Percentiles rank a stretch among this genome's conserved stretches.
These are phyloP conservation scores for Crypturellus tataupa DNA, from an alignment of 2,797 vertebrate genomes.

Conservation along the genomic window DNA sequence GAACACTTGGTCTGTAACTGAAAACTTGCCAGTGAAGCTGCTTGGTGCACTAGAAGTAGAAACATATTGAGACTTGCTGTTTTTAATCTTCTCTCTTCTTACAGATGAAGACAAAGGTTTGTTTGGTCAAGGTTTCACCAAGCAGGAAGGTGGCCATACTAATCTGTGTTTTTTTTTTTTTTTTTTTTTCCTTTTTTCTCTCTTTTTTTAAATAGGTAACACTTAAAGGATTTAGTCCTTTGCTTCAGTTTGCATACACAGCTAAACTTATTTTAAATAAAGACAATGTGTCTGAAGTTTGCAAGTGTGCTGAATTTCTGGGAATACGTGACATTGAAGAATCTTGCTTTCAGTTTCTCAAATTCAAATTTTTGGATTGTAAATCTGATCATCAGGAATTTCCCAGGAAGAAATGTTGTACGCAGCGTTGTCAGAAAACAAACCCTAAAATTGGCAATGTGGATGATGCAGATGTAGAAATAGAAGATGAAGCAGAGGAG, in stretches of 20 bases:
- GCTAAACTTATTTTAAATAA: conserved; percentile 93
- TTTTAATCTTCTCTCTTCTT: background rate
- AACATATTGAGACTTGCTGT: background rate
- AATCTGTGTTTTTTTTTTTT: background rate
- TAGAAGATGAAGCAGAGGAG: conserved; percentile 79
- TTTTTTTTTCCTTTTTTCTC: too few species aligned
- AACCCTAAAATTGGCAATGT: conserved; percentile 33
- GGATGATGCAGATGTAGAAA: conserved; percentile 70
- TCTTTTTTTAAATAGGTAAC: conserved; percentile 85
- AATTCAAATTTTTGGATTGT: conserved; percentile 88
- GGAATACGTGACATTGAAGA: conserved; percentile 92
- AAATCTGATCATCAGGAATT: conserved; percentile 75
- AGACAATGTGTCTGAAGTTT: conserved; percentile 93
- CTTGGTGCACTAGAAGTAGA: background rate
- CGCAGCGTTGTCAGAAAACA: conserved; percentile 80
- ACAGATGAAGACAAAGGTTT: background rate
- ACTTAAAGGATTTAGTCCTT: conserved; percentile 92
- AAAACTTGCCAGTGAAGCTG: background rate
- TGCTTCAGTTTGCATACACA: conserved; percentile 97
- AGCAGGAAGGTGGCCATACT: background rate
- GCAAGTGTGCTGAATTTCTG: conserved; percentile 89
- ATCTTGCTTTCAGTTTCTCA: conserved; percentile 94
- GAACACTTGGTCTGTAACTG: background rate
- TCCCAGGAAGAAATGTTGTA: conserved; percentile 83
- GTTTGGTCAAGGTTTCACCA: background rate